These are phyloP conservation scores for Oreochromis niloticus DNA, from an alignment of 2,113 vertebrate genomes.

Conservation along the genomic window DNA sequence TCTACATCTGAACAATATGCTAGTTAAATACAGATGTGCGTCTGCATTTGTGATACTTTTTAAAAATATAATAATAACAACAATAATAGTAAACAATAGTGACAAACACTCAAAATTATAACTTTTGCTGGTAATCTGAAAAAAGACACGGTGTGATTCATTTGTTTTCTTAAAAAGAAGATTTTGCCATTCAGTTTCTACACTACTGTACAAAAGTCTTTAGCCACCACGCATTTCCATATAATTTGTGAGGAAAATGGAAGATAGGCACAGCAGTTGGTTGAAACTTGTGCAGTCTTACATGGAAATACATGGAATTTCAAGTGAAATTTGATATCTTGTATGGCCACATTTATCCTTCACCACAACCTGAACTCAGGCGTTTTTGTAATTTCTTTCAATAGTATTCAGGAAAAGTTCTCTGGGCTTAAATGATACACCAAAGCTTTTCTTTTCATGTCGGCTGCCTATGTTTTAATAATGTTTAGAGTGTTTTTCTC, in stretches of 20 bases:
- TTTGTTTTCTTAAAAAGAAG: neutral
- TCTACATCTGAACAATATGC: neutral
- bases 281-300: neutral
- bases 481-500: neutral
- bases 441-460: neutral
- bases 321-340: neutral
- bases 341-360: neutral
- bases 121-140: neutral
- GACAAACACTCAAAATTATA: neutral
- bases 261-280: neutral
- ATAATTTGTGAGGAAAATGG: neutral
- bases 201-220: neutral
- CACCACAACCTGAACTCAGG: neutral
- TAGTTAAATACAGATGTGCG: neutral
- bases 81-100: neutral
- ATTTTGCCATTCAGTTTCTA: neutral
- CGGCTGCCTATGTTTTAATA: neutral
- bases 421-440: neutral
- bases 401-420: neutral
- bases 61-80: neutral
- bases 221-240: neutral
- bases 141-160: neutral
- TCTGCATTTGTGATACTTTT: neutral
- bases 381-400: neutral
- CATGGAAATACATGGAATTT: neutral